A percentile compares a stretch with the other conserved stretches of the same genome.
Evolutionary conservation across 2,888 invertebrate genomes (phyloP).

Genomic region (Arge pagana): DNA sequence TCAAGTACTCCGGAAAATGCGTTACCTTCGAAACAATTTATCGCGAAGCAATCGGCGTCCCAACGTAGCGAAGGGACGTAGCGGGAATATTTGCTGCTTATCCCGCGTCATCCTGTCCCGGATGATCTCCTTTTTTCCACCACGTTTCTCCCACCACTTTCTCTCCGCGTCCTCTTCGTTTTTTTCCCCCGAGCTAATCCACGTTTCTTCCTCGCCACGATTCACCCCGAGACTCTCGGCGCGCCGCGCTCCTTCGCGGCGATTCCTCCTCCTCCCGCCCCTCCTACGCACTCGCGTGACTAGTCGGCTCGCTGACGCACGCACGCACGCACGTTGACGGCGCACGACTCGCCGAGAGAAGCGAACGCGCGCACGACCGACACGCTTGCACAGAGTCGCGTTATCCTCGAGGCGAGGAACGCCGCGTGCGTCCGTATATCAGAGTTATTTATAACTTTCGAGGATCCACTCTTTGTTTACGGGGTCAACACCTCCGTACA

Average conservation of each 20-base stretch:
- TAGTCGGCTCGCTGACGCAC: slow-evolving; percentile 4
- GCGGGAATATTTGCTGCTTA: slow-evolving; percentile 61
- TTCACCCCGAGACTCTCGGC: not conserved
- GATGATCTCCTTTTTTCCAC: slow-evolving; percentile 14
- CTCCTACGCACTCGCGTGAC: slow-evolving; percentile 12
- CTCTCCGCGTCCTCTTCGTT: not conserved
- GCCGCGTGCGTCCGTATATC: slow-evolving; percentile 38
- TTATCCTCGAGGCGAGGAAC: slow-evolving; percentile 24
- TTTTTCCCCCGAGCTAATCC: slow-evolving; percentile 10
- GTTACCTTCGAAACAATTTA: slow-evolving; percentile 63
- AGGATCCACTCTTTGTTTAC: slow-evolving; percentile 41
- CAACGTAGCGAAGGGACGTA: slow-evolving; percentile 62
- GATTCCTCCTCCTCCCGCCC: slow-evolving; percentile 20
- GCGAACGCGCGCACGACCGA: too few species aligned
- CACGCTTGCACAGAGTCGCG: too few species aligned
- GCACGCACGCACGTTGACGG: not conserved
- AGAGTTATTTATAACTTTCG: slow-evolving; percentile 44
- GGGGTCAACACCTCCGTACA: slow-evolving; percentile 43
- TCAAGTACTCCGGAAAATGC: too few species aligned
- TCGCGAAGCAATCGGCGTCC: slow-evolving; percentile 61
- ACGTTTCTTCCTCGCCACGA: slow-evolving; percentile 5
- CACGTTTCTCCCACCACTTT: slow-evolving; percentile 6
- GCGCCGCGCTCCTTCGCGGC: not conserved
- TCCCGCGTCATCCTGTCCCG: slow-evolving; percentile 52
- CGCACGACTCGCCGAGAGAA: too few species aligned